Conservation (phyloP, 2,797 vertebrate genomes). For the Pantherophis vulpinus region DNA sequence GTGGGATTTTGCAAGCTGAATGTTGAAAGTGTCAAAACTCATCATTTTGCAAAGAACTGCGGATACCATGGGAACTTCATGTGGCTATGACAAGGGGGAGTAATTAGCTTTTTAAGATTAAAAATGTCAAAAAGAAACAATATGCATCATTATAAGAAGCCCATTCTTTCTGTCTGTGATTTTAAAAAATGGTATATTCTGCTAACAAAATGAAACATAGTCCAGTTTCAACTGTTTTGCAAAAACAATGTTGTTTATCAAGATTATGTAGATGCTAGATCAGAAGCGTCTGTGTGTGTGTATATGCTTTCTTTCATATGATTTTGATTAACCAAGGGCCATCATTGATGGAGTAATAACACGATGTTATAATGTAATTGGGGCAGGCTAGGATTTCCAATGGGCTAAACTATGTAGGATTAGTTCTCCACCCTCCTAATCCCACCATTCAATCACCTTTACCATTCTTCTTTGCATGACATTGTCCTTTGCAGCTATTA, state of each 20-base stretch:
- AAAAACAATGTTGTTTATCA: background rate
- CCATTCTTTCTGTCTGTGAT: background rate
- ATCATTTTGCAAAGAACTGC: background rate
- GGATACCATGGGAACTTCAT: background rate
- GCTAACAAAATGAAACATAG: background rate
- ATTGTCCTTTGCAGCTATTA: background rate
- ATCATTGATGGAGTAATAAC: background rate
- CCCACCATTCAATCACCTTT: too few species aligned
- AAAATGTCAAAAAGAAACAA: background rate
- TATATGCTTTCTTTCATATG: background rate
- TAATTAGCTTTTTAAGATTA: background rate
- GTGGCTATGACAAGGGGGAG: background rate
- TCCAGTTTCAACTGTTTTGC: background rate
- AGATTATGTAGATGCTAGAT: background rate
- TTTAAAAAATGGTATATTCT: background rate
- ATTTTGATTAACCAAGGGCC: background rate
- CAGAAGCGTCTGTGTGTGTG: too few species aligned
- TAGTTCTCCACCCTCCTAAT: too few species aligned
- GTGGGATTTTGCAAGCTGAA: constrained; percentile 21
- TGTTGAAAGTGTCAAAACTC: constrained; percentile 8
- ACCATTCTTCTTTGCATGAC: background rate
- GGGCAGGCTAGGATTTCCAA: background rate
- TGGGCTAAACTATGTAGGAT: background rate
- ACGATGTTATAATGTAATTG: background rate
- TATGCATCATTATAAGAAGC: background rate